Base-by-base conservation (phyloP, 1,140 invertebrate genomes). In the Capitella teleta region DNA sequence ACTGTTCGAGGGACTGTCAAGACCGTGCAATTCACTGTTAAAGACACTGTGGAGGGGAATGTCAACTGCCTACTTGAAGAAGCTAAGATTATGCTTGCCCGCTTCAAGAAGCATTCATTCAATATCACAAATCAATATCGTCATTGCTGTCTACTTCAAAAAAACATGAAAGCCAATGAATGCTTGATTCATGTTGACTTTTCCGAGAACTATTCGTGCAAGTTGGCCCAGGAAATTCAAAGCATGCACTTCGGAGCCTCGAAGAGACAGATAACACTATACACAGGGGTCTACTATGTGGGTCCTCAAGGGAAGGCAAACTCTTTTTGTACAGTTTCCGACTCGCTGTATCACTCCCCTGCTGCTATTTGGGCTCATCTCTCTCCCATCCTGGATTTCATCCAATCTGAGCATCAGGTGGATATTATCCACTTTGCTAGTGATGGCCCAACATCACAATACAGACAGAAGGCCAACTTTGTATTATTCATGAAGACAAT, bases 351-450 rank as follows among this genome's bases (percentile, higher is more conserved):
- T 2, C 56, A 61, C 38, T 54, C 45, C 16, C 61, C 58, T 21
- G 32, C 49, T 23, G 55, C 41, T n/a, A 56, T 59, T 40, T 63
- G 58, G 61, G 43, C 46, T 0, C 54, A 61, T 51, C 14, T 61
- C 10, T 43, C 51, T 14, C 52, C 58, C 14, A 25, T 63, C 16
- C 30, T 62, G 2, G 19, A 51, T 19, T 36, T 41, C 18, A 36
- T 58, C 4, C 50, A 43, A 28, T 21, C 32, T 6, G 28, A 51
- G 32, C 32, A 52, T 28, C 37, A 50, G 14, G 44, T 54, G 16
- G 34, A 4, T 8, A 51, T 4, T 16, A n/a, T 51, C 16, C 21
- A 42, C 23, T 53, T 52, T 34, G 50, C 51, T 28, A 49, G 44
- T 44, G 52, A 44, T 52, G 52, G 47, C 24, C 52, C 52, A 21